phyloP scores from a whole-genome alignment of 2,797 vertebrate genomes.

The Euthynnus affinis region DNA sequence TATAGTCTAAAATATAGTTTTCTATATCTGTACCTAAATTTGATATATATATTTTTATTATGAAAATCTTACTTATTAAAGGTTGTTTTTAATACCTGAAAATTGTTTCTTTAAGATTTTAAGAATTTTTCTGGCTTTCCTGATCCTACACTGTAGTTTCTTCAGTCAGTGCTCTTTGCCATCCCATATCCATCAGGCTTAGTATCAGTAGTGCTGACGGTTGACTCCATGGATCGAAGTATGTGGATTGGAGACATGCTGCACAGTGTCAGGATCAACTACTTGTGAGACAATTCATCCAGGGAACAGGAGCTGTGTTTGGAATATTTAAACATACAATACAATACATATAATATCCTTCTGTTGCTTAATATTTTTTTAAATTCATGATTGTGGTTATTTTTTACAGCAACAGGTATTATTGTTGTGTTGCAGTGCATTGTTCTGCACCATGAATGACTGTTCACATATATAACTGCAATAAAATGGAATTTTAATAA shows the following conservation, averaged over 20 bases:
- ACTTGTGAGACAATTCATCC: slow-evolving; percentile 38
- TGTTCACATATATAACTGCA: neutral
- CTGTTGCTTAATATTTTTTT: neutral
- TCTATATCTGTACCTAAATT: neutral
- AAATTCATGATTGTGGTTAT: neutral
- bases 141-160: slow-evolving; percentile 34
- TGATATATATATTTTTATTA: neutral
- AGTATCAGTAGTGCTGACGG: slow-evolving; percentile 66
- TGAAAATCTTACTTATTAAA: neutral
- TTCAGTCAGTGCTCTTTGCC: slow-evolving; percentile 43
- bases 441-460: neutral
- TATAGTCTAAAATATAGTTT: neutral
- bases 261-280: slow-evolving; percentile 43
- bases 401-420: neutral
- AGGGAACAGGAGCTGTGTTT: slow-evolving; percentile 15
- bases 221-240: slow-evolving; percentile 45
- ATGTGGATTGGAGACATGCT: slow-evolving; percentile 48
- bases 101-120: slow-evolving; percentile 29
- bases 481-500: neutral
- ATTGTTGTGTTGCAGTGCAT: neutral
- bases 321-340: neutral
- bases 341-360: neutral
- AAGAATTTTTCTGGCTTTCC: slow-evolving; percentile 28
- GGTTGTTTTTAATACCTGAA: slow-evolving; percentile 12
- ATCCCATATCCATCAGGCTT: slow-evolving; percentile 59